Evolutionary conservation across 37 sponge, comb jelly and placozoan genomes (phyloP), one percentile per base, ranked within the genome.

Genomic region (Petrosia ficiformis): DNA sequence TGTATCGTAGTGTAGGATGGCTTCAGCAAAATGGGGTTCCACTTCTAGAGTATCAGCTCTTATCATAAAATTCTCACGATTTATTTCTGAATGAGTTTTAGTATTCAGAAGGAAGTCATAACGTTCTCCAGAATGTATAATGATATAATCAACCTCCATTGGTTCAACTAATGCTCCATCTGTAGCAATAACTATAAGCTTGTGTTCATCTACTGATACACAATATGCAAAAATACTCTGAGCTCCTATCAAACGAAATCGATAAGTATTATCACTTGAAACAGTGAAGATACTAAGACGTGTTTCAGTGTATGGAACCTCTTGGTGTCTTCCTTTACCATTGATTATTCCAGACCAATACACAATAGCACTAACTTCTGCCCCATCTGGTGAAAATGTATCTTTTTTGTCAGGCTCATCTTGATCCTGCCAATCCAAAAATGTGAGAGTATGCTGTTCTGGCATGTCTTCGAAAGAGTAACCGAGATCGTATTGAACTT

Each of bases 261-360:
- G 65, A 42, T 87, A 92, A 0, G 28, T 39, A 24, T 71, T 30
- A 32, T 67, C 57, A 4, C 25, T 0, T 3, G 19, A 33, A 39
- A 80, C 68, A 32, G 40, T 68, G 25, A 86, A 80, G 0, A 22
- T 60, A 39, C 37, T 74, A 24, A 80, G 80, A 3, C 40, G 30
- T 5, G 65, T 71, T 6, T 19, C 54, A 3, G 8, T 59, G 11
- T 24, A 41, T 16, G 10, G 66, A 25, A 68, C 36, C 16, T 65
- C 42, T 10, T 56, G 6, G 73, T 84, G 60, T 58, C 88, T 39
- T 42, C 93, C 93, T 68, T 28, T 65, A 1, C 89, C 93, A 68
- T 93, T 93, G 42, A 93, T 88, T n/a, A 93, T 52, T 4, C 81
- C 89, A 32, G 93, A 87, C 78, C 79, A 76, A 39, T 77, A 93